Conservation (phyloP, 1,140 invertebrate genomes). For the Drosophila nasuta region DNA sequence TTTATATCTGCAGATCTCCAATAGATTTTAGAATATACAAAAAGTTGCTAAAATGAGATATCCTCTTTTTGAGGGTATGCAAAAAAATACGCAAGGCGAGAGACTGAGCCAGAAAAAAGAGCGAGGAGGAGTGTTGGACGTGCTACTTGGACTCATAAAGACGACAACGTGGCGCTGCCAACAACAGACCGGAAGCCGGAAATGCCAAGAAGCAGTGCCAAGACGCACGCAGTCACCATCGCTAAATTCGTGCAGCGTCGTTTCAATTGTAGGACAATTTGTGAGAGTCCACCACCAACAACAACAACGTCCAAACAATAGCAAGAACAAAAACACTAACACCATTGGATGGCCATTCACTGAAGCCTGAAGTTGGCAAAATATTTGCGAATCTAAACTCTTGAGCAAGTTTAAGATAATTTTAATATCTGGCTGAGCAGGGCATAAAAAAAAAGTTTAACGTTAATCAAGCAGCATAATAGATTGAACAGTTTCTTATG, state of each 20-base stretch:
- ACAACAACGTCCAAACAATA: neutral
- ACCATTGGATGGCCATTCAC: slow-evolving; percentile 4
- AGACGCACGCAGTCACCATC: slow-evolving; percentile 45
- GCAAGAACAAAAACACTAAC: neutral
- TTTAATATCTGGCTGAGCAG: slow-evolving; percentile 1
- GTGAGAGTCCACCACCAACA: slow-evolving; percentile 29
- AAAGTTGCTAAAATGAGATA: neutral
- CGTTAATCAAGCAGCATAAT: slow-evolving; percentile 20
- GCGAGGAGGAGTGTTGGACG: neutral
- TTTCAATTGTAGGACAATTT: slow-evolving; percentile 69
- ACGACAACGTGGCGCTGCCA: slow-evolving; percentile 65
- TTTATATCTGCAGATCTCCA: too few species aligned
- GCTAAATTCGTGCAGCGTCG: slow-evolving; percentile 32
- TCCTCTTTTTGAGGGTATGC: slow-evolving; percentile 1
- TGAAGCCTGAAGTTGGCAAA: slow-evolving; percentile 47
- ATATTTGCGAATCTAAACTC: slow-evolving; percentile 54
- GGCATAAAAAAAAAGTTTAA: slow-evolving; percentile 4
- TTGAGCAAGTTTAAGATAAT: slow-evolving; percentile 21
- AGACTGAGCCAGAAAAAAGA: neutral
- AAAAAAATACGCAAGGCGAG: neutral
- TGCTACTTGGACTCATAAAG: slow-evolving; percentile 51
- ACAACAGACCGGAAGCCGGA: slow-evolving; percentile 72
- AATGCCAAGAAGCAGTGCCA: slow-evolving; percentile 73
- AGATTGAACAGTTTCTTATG: slow-evolving; percentile 7
- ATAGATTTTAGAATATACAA: neutral